Evolutionary conservation across 2,888 invertebrate species (phyloP).

Genomic region (Nysson spinosus): DNA sequence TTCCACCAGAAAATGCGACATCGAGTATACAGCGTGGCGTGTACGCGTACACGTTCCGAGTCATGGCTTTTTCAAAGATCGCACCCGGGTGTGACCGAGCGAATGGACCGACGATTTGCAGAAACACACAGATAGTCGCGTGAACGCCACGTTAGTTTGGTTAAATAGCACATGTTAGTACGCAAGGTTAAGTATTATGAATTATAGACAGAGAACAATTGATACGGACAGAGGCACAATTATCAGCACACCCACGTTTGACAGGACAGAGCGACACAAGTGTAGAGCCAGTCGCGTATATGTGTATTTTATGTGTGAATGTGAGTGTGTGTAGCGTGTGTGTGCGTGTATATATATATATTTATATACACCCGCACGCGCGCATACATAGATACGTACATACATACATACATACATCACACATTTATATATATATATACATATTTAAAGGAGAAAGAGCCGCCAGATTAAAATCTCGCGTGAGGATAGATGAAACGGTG

Average conservation of each 20-base stretch:
- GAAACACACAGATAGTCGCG: not conserved
- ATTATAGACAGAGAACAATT: constrained; percentile 73
- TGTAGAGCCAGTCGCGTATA: too few relatives aligned
- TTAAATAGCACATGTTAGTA: constrained; percentile 66
- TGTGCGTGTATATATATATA: constrained; percentile 49
- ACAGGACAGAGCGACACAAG: constrained; percentile 63
- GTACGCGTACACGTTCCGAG: too few relatives aligned
- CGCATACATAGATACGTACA: constrained; percentile 17
- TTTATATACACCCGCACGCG: constrained; percentile 16
- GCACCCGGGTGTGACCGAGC: too few relatives aligned
- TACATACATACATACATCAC: constrained; percentile 23
- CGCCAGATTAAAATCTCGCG: constrained; percentile 25
- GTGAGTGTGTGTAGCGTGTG: too few relatives aligned
- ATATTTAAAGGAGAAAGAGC: constrained; percentile 20
- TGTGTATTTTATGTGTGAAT: too few relatives aligned
- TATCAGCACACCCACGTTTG: constrained; percentile 74
- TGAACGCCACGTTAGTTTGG: constrained; percentile 34
- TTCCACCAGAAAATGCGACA: too few relatives aligned
- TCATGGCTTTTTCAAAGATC: too few relatives aligned
- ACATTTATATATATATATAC: constrained; percentile 6
- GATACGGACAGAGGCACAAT: constrained; percentile 77
- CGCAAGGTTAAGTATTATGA: constrained; percentile 50
- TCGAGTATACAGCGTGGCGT: too few relatives aligned
- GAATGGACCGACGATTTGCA: not conserved
- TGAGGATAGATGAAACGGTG: not conserved